A percentile compares a stretch with the other conserved stretches of the same genome.
These are phyloP conservation scores for Genyomyrus donnyi DNA, from an alignment of 2,113 vertebrate species.

Conservation along the genomic window DNA sequence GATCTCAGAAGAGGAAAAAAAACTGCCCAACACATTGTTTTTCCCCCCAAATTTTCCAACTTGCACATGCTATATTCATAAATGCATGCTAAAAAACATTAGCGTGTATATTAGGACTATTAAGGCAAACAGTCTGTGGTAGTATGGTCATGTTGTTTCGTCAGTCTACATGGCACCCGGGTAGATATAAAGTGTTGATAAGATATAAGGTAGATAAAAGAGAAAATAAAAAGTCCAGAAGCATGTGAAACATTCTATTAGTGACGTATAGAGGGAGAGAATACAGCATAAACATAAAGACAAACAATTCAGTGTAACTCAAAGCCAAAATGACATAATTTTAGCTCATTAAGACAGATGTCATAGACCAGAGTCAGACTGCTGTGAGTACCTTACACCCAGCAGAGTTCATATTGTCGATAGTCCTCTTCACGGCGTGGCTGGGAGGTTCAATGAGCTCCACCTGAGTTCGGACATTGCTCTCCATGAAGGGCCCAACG, in stretches of 20 bases:
- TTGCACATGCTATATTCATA: background rate
- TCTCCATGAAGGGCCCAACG: slow-evolving; percentile 81
- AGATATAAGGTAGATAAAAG: background rate
- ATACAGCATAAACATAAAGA: background rate
- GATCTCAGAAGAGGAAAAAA: background rate
- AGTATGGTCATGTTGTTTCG: background rate
- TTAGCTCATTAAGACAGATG: background rate
- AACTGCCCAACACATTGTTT: background rate
- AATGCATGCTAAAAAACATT: background rate
- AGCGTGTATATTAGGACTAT: background rate
- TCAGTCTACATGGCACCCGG: background rate
- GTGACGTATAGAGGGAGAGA: background rate
- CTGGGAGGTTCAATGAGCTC: slow-evolving; percentile 80
- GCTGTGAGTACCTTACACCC: slow-evolving; percentile 75
- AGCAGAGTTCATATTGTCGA: slow-evolving; percentile 84
- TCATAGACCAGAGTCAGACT: background rate
- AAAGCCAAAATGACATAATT: background rate
- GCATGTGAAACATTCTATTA: background rate
- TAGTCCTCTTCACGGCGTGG: slow-evolving; percentile 65
- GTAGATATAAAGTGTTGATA: background rate
- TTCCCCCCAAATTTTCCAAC: background rate
- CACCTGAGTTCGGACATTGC: slow-evolving; percentile 84
- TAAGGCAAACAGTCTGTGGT: background rate
- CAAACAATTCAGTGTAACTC: background rate
- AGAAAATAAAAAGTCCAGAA: background rate